These are phyloP conservation scores for Chascanopsetta lugubris DNA, from an alignment of 2,113 vertebrate species.

Conservation along the genomic window DNA sequence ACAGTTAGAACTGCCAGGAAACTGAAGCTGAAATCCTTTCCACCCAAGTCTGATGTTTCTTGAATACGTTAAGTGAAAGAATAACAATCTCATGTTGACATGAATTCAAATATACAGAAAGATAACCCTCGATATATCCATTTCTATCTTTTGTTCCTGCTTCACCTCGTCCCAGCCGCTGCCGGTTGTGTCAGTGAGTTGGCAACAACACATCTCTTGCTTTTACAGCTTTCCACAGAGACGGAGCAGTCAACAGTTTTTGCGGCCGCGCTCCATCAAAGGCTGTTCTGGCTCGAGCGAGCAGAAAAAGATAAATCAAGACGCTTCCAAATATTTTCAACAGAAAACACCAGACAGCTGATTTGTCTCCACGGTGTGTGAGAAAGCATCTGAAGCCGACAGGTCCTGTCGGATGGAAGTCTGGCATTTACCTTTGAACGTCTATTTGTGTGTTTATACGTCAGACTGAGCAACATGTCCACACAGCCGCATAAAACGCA, in stretches of 20 bases:
- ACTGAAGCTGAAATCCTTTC: too few relatives aligned
- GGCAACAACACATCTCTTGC: background rate
- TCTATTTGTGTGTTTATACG: background rate
- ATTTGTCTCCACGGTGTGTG: background rate
- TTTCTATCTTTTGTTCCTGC: background rate
- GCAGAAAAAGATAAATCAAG: background rate
- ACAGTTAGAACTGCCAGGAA: too few relatives aligned
- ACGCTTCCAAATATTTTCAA: background rate
- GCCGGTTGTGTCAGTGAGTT: background rate
- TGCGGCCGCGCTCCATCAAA: slow-evolving; percentile 23
- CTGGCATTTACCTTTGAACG: background rate
- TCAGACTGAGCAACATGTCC: background rate
- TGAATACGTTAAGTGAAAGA: background rate
- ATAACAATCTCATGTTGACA: background rate
- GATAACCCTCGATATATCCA: too few relatives aligned
- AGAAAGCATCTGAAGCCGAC: background rate
- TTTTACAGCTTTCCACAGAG: slow-evolving; percentile 12
- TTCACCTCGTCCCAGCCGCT: background rate
- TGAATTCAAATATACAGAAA: background rate
- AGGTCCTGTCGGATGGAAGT: background rate
- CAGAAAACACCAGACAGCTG: background rate
- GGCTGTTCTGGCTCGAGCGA: slow-evolving; percentile 11
- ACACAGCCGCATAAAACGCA: too few relatives aligned
- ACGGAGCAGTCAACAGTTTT: background rate
- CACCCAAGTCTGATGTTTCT: background rate